Evolutionary conservation across 2,113 vertebrate genomes (phyloP).

Genomic region (Myiopsitta monachus): DNA sequence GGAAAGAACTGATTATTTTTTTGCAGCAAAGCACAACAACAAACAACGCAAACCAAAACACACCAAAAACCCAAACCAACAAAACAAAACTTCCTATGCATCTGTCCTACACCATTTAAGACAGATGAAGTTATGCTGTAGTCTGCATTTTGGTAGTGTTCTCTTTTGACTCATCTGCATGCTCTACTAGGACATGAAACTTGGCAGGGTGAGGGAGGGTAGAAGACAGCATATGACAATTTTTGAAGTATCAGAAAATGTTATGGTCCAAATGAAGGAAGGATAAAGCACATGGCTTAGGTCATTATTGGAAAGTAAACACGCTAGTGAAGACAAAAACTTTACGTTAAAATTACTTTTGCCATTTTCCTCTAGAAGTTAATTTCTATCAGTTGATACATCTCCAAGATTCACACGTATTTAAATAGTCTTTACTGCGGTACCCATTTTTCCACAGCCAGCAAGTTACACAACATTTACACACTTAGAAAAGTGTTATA

Average conservation of each 20-base stretch:
- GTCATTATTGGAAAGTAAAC: not conserved
- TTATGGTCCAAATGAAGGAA: not conserved
- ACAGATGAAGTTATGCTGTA: not conserved
- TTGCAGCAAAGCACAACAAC: not conserved
- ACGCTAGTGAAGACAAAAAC: not conserved
- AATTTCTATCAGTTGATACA: not conserved
- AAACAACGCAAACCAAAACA: not conserved
- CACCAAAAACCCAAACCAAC: not conserved
- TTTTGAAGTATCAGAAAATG: not conserved
- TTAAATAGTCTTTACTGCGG: not conserved
- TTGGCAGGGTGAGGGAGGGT: not conserved
- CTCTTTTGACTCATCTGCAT: not conserved
- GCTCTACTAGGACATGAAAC: not conserved
- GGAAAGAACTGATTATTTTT: not conserved
- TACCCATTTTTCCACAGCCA: not conserved
- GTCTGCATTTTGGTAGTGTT: not conserved
- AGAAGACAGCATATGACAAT: not conserved
- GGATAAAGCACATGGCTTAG: not conserved
- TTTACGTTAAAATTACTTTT: not conserved
- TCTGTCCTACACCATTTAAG: not conserved
- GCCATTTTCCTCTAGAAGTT: not conserved
- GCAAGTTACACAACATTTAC: not conserved
- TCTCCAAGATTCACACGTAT: not conserved
- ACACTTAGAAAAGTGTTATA: not conserved
- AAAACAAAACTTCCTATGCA: not conserved